Conservation (phyloP, 2,888 invertebrate genomes). For the Erynnis tages region DNA sequence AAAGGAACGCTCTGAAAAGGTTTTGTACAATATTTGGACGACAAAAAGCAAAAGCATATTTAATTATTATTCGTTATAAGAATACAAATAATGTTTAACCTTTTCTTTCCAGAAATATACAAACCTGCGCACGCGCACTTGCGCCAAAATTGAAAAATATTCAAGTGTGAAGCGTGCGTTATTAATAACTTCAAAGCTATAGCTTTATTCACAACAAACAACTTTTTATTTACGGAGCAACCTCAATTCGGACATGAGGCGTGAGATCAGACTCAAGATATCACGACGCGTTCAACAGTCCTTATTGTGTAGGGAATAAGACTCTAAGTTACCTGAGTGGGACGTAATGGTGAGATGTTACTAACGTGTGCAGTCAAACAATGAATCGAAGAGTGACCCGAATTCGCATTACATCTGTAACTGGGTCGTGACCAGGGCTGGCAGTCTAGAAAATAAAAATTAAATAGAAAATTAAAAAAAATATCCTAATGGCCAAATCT, state of each 20-base stretch:
- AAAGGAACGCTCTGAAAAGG: too few species aligned
- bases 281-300: not conserved
- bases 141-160: too few species aligned
- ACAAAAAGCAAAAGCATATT: too few species aligned
- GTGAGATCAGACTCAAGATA: not conserved
- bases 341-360: not conserved
- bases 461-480: not conserved
- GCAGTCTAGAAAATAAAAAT: not conserved
- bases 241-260: slow-evolving; percentile 18
- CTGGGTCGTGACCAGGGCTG: slow-evolving; percentile 16
- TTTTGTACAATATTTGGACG: too few species aligned
- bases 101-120: too few species aligned
- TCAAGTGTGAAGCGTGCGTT: not conserved
- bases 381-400: slow-evolving; percentile 24
- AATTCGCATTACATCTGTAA: slow-evolving; percentile 25
- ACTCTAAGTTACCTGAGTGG: not conserved
- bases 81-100: too few species aligned
- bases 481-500: too few species aligned
- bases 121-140: too few species aligned
- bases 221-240: slow-evolving; percentile 21
- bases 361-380: slow-evolving; percentile 23
- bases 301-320: not conserved
- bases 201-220: slow-evolving; percentile 12
- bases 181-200: slow-evolving; percentile 1
- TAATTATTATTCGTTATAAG: too few species aligned